Percentiles rank a stretch among this genome's conserved stretches.
phyloP scores from a whole-genome alignment of 1,140 invertebrate genomes.

The Pseudomyrmex flavicornis region DNA sequence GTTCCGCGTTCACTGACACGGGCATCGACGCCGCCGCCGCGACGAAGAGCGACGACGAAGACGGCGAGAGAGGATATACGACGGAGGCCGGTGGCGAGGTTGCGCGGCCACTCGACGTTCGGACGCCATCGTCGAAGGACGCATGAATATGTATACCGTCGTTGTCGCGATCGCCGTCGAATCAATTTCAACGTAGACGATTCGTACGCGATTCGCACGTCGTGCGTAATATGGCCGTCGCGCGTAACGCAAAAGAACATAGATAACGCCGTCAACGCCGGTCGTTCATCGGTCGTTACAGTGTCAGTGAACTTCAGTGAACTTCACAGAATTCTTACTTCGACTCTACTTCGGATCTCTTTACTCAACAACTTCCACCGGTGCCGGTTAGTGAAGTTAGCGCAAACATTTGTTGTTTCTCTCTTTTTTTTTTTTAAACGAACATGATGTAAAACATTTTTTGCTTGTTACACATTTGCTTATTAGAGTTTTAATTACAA shows the following conservation, averaged over 20 bases:
- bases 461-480: no score
- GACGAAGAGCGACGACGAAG: slow-evolving; percentile 67
- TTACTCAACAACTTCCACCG: not conserved
- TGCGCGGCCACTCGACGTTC: slow-evolving; percentile 79
- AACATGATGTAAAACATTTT: no score
- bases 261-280: slow-evolving; percentile 5
- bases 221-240: not conserved
- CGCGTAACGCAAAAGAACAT: not conserved
- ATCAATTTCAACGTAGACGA: slow-evolving; percentile 30
- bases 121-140: slow-evolving; percentile 84
- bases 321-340: not conserved
- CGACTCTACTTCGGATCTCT: not conserved
- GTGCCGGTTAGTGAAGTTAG: not conserved
- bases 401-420: not conserved
- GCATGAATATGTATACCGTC: slow-evolving; percentile 81
- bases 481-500: no score
- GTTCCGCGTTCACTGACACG: slow-evolving; percentile 84
- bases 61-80: slow-evolving; percentile 62
- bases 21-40: slow-evolving; percentile 65
- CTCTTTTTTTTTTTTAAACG: not conserved
- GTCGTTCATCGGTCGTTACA: not conserved
- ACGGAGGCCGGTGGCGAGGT: slow-evolving; percentile 64
- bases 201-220: slow-evolving; percentile 2
- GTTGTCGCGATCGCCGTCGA: slow-evolving; percentile 18
- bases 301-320: slow-evolving; percentile 50